A percentile compares a stretch with the other conserved stretches of the same genome.
Evolutionary conservation across 2,113 vertebrate species (phyloP).

Genomic region (Atlantisia rogersi): DNA sequence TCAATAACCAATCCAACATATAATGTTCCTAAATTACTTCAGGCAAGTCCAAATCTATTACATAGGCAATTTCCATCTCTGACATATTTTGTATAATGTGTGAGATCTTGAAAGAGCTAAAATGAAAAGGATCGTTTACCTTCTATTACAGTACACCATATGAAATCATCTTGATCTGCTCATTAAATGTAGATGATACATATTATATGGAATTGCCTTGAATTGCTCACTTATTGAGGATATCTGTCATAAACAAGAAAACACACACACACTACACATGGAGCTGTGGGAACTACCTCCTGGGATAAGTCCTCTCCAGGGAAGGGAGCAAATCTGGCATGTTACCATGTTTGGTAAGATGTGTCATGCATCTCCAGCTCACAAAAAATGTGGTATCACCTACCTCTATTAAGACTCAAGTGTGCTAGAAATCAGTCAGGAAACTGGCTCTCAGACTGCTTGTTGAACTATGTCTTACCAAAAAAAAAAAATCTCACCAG

Average conservation of each 20-base stretch:
- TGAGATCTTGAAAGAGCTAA: neutral
- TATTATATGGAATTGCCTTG: neutral
- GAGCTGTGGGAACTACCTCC: neutral
- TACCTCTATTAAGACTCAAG: neutral
- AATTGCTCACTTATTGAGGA: neutral
- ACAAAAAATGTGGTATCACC: neutral
- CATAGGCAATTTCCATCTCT: neutral
- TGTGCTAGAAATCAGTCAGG: neutral
- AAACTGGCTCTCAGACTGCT: neutral
- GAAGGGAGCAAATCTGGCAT: neutral
- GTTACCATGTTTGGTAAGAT: neutral
- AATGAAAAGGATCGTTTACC: neutral
- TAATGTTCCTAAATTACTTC: slow-evolving; percentile 11
- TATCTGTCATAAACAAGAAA: neutral
- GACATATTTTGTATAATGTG: neutral
- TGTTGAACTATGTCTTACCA: neutral
- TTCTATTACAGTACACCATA: neutral
- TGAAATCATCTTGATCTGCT: neutral
- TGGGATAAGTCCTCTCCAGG: neutral
- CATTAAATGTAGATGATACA: neutral
- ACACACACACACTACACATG: neutral
- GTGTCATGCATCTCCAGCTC: neutral
- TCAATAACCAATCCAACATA: neutral
- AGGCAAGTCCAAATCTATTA: neutral
- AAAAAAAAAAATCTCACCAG: neutral